Base-by-base conservation (phyloP, 2,888 invertebrate genomes). In the Gryllus longicercus region DNA sequence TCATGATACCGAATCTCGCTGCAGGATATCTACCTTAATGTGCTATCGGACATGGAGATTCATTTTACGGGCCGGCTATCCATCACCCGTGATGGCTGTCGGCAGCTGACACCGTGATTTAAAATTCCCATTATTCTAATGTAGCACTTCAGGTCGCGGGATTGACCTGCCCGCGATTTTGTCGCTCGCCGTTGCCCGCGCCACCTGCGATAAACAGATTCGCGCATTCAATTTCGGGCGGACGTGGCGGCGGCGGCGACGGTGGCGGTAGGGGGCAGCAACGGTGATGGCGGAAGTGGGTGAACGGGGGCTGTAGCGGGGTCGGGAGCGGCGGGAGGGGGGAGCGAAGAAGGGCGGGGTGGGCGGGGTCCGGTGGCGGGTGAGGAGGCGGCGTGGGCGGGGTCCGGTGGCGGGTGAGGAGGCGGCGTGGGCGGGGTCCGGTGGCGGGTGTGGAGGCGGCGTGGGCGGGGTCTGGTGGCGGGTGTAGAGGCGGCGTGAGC, bases 1-100 rank as follows among this genome's bases (percentile, higher is more conserved):
- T 63, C 63, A 63, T 63, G 63, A 63, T 63, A 63, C 63, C 63
- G 63, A 63, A 63, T 63, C 63, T 63, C 63, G 63, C 63, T 63
- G 63, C 63, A 63, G 63, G 63, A 63, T 63, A 63, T 63, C 63
- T 63, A 63, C 63, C 63, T 63, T 63, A 63, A 63, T 63, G 63
- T 63, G 63, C 63, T 63, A 63, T 63, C 63, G 63, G 63, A 63
- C 63, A 63, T 63, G 63, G 63, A 63, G 63, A 63, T 63, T 63
- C 63, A 63, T 63, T 63, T 63, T 63, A 63, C 63, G 63, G 63
- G 16, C 63, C 16, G 63, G 63, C 63, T 63, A 63, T 63, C 63
- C 63, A 63, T 63, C 63, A 63, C 63, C 16, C 63, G 63, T 63
- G 63, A 63, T 63, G 63, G 63, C 63, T 63, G 63, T 63, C 63